Conservation (phyloP, 2,113 vertebrate genomes). For the Periophthalmodon schlosseri region DNA sequence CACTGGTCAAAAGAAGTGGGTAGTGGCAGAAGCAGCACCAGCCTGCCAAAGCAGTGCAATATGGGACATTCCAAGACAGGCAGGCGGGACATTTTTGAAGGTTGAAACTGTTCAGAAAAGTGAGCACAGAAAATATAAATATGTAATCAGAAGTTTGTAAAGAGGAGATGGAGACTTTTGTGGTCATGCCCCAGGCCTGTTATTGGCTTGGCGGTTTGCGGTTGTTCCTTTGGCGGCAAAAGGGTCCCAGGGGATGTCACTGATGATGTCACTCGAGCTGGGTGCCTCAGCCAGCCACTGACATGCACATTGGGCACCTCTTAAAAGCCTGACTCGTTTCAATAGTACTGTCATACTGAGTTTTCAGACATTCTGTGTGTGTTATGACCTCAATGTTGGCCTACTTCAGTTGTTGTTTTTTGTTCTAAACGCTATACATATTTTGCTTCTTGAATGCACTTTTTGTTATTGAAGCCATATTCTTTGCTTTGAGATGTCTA, state of each 20-base stretch:
- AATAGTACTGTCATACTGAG: constrained; percentile 85
- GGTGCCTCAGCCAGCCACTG: constrained; percentile 12
- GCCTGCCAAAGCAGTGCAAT: constrained; percentile 42
- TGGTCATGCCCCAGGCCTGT: background rate
- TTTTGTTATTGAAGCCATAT: constrained; percentile 74
- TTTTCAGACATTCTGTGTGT: constrained; percentile 85
- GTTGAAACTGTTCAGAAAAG: constrained; percentile 47
- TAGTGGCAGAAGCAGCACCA: constrained; percentile 1
- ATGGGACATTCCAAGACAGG: constrained; percentile 62
- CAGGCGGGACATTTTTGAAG: constrained; percentile 43
- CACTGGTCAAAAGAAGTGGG: constrained; percentile 12
- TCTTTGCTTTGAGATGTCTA: constrained; percentile 62
- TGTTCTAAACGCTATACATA: constrained; percentile 44
- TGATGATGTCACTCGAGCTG: constrained; percentile 39
- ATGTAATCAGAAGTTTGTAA: constrained; percentile 1
- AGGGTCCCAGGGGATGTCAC: background rate
- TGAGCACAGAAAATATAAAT: constrained; percentile 20
- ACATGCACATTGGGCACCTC: constrained; percentile 35
- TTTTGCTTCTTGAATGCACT: constrained; percentile 80
- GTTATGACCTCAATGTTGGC: constrained; percentile 67
- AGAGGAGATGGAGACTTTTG: background rate
- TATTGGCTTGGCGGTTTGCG: background rate
- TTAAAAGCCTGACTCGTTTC: constrained; percentile 74
- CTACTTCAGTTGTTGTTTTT: constrained; percentile 50
- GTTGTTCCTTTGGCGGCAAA: background rate